Conservation (phyloP, 53 echinoderm and acorn worm genomes). For the Astropecten irregularis region DNA sequence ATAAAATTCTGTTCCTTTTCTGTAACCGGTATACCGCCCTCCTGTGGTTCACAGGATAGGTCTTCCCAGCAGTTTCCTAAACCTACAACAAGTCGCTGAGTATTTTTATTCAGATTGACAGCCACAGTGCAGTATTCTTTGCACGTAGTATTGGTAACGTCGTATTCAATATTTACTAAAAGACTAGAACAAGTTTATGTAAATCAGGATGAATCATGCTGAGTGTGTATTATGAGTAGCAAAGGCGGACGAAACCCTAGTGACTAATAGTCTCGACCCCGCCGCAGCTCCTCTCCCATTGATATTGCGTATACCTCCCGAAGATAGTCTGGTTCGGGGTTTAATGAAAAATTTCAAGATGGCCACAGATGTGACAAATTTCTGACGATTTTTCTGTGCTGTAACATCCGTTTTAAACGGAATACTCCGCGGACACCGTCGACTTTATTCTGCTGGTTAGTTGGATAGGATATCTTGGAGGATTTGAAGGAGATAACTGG, state of each 20-base stretch:
- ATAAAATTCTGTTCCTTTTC: too few relatives aligned
- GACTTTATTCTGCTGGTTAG: not conserved
- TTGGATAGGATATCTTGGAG: not conserved
- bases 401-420: not conserved
- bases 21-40: not conserved
- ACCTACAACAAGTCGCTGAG: not conserved
- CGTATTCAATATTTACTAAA: too few relatives aligned
- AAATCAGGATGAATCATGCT: constrained; percentile 59
- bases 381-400: constrained; percentile 8
- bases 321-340: constrained; percentile 37
- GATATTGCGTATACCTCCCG: too few relatives aligned
- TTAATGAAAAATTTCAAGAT: constrained; percentile 48
- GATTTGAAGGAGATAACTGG: not conserved
- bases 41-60: not conserved
- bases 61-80: not conserved
- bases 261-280: constrained; percentile 45
- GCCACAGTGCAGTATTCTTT: not conserved
- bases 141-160: not conserved
- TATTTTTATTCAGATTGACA: not conserved
- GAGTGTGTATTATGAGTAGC: constrained; percentile 40
- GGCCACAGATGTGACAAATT: constrained; percentile 23
- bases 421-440: not conserved
- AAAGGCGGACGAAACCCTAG: not conserved
- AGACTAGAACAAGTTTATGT: constrained; percentile 19
- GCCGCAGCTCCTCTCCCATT: not conserved